Percentiles rank a stretch among this genome's conserved stretches.
Evolutionary conservation across 2,113 vertebrate genomes (phyloP).

Genomic region (Platichthys flesus): DNA sequence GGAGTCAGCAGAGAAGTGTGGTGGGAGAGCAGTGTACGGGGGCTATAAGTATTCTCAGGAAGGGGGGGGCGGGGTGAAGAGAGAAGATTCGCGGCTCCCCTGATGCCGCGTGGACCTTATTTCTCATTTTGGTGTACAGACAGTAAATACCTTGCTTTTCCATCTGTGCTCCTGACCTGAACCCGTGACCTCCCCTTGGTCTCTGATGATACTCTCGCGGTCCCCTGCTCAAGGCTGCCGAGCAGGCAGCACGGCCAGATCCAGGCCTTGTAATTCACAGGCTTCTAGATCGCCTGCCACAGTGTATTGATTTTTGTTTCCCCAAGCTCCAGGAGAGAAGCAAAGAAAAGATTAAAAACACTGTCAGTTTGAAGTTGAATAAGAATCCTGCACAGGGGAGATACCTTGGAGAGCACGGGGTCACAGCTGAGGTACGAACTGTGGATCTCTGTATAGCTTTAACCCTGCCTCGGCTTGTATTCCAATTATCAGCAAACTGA

Average conservation of each 20-base stretch:
- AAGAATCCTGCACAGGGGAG: slow-evolving; percentile 92
- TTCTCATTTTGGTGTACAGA: slow-evolving; percentile 77
- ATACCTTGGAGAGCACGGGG: slow-evolving; percentile 78
- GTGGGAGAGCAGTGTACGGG: slow-evolving; percentile 15
- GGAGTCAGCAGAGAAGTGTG: slow-evolving; percentile 55
- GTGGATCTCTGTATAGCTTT: slow-evolving; percentile 74
- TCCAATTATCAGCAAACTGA: slow-evolving; percentile 45
- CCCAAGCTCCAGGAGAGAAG: slow-evolving; percentile 95
- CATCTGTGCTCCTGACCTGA: slow-evolving; percentile 70
- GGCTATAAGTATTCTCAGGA: slow-evolving; percentile 16
- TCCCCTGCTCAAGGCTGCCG: slow-evolving; percentile 80
- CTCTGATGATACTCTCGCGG: slow-evolving; percentile 74
- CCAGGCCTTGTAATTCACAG: slow-evolving; percentile 84
- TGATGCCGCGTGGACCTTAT: slow-evolving; percentile 65
- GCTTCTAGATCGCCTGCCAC: slow-evolving; percentile 97
- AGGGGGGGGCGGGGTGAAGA: slow-evolving; percentile 1
- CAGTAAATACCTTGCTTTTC: slow-evolving; percentile 82
- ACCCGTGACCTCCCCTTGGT: slow-evolving; percentile 77
- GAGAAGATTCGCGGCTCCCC: slow-evolving; percentile 50
- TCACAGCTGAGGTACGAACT: slow-evolving; percentile 61
- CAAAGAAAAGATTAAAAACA: slow-evolving; percentile 99
- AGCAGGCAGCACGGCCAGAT: slow-evolving; percentile 50
- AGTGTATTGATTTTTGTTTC: slow-evolving; percentile 98
- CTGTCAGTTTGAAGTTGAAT: slow-evolving; percentile 99
- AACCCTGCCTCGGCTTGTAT: slow-evolving; percentile 57